Conservation (phyloP, 2,888 invertebrate species). For the Cheilosia soror region DNA sequence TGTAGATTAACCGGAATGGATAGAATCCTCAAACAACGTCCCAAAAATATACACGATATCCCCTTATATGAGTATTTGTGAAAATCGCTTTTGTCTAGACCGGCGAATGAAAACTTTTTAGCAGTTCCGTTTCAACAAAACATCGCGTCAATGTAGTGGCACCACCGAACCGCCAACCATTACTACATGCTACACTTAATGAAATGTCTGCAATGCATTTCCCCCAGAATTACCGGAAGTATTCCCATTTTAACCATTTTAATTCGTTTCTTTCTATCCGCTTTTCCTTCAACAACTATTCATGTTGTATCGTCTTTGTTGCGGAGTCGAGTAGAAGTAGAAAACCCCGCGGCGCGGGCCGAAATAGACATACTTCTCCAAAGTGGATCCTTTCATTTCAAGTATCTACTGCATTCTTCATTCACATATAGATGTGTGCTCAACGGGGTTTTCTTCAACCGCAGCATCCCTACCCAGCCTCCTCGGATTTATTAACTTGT, state of each 20-base stretch:
- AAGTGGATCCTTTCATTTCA: slow-evolving; percentile 23
- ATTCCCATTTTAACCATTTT: slow-evolving; percentile 67
- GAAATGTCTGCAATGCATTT: slow-evolving; percentile 66
- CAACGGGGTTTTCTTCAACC: neutral
- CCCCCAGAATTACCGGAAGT: slow-evolving; percentile 56
- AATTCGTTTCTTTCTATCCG: slow-evolving; percentile 39
- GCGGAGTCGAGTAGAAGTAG: neutral
- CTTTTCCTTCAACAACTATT: slow-evolving; percentile 44
- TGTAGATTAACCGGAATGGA: slow-evolving; percentile 70
- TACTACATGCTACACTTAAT: slow-evolving; percentile 56
- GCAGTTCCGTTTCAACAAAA: slow-evolving; percentile 35
- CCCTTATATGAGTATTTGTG: slow-evolving; percentile 19
- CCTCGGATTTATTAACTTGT: slow-evolving; percentile 28
- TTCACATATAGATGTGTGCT: neutral
- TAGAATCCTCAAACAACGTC: slow-evolving; percentile 43
- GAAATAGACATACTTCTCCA: slow-evolving; percentile 14
- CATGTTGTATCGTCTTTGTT: slow-evolving; percentile 10
- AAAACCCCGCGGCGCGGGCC: neutral
- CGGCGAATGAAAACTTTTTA: slow-evolving; percentile 60
- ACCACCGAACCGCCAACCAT: slow-evolving; percentile 19
- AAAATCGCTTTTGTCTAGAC: slow-evolving; percentile 72
- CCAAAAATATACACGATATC: slow-evolving; percentile 41
- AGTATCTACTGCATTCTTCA: slow-evolving; percentile 22
- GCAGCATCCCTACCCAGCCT: neutral
- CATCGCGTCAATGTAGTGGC: slow-evolving; percentile 25